Evolutionary conservation across 2,113 vertebrate species (phyloP).

Genomic region (Cacatua alba): DNA sequence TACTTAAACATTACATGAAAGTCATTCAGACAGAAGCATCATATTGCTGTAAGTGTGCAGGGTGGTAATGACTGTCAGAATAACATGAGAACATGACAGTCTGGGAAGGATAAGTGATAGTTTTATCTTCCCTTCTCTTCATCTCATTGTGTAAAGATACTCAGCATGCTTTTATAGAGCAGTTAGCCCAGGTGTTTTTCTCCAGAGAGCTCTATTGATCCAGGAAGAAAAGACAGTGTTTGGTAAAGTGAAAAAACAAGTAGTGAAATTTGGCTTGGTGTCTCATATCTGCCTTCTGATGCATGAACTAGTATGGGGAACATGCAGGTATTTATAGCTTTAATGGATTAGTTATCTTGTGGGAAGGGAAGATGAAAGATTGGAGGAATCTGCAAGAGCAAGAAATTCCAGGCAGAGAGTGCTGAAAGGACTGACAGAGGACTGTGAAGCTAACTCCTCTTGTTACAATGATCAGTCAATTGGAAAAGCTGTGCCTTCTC

Average conservation of each 20-base stretch:
- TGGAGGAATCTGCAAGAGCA: neutral
- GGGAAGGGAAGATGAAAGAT: slow-evolving; percentile 13
- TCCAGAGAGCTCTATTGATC: neutral
- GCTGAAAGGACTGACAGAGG: neutral
- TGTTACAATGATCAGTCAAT: neutral
- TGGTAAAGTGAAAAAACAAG: neutral
- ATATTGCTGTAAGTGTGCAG: neutral
- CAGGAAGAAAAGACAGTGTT: neutral
- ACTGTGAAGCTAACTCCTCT: neutral
- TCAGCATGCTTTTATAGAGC: neutral
- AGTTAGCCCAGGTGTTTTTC: neutral
- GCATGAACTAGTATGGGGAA: neutral
- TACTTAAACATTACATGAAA: neutral
- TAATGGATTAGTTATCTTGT: slow-evolving; percentile 6
- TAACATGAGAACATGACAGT: neutral
- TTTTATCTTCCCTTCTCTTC: neutral
- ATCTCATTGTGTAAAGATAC: slow-evolving; percentile 1
- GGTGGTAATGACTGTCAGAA: slow-evolving; percentile 8
- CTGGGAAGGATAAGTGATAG: neutral
- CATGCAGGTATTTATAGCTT: neutral
- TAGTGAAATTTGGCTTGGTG: neutral
- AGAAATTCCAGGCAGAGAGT: neutral
- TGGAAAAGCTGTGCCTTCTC: slow-evolving; percentile 42
- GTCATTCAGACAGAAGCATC: neutral
- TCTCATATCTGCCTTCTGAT: slow-evolving; percentile 16